Base-by-base conservation (phyloP, 1,140 invertebrate genomes). In the Acyrthosiphon pisum region DNA sequence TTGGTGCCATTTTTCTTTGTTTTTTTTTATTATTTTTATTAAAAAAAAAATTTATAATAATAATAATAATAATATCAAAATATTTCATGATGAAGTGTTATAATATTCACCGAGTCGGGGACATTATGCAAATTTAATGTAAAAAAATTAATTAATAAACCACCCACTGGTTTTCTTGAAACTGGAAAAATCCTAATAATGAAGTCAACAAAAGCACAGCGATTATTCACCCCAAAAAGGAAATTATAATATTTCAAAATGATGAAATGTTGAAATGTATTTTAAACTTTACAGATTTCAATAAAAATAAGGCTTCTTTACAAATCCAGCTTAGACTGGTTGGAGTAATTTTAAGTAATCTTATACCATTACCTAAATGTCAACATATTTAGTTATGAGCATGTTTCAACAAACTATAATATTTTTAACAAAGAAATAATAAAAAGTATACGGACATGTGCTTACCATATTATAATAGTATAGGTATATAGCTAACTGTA, bases 101-200 rank as follows among this genome's bases (percentile, higher is more conserved):
- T 91, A 91, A 91, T 91, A 91, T 91, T 91, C 68, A 48, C 90
- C 18, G 18, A 76, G 56, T 30, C 23, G 6, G 37, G 60, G 90
- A 91, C 56, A 48, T 76, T 91, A 91, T 91, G 90, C 68, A 91
- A 91, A 91, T 91, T 91, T 91, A 46, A 91, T 76, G 90, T 68
- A 48, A 76, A 91, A 76, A 91, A 91, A 91, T 76, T 91, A 91
- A 91, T 91, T 91, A 91, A 91, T 91, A 30, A 48, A 46, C 90
- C 90, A 68, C 90, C 56, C 90, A 76, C 90, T n/a, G 90, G 23
- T 91, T 91, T 91, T 48, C 90, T 76, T 44, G 90, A 41, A 44
- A 68, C 60, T 46, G 89, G 41, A 91, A 91, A 46, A 44, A 46
- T 91, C 90, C 90, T 44, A 81, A 91, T 68, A 91, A 91, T 23